Conservation (phyloP, 2,113 vertebrate genomes). For the Dicerorhinus sumatrensis region DNA sequence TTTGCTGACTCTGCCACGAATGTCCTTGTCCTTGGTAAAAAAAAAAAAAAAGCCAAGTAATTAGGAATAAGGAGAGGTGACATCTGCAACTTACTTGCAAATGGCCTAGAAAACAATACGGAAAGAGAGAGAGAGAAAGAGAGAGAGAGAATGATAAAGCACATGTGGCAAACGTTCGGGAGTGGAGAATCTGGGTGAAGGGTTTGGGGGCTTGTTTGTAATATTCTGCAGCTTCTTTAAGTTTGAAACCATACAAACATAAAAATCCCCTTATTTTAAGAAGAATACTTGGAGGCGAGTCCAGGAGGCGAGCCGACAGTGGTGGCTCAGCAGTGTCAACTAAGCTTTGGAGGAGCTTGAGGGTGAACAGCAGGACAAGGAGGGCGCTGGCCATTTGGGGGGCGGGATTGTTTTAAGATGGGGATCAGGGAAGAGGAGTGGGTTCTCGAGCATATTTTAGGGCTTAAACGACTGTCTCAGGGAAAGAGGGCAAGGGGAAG, state of each 20-base stretch:
- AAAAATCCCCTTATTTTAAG: background rate
- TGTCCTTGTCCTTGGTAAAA: background rate
- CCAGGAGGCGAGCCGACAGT: fast-evolving
- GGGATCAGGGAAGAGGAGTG: background rate
- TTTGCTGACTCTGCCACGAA: background rate
- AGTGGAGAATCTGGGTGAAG: fast-evolving
- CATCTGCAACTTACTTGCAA: background rate
- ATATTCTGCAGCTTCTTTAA: background rate
- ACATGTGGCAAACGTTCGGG: too few relatives aligned
- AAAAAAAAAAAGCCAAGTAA: background rate
- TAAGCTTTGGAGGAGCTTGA: background rate
- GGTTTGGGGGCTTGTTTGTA: background rate
- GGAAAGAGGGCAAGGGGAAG: fast-evolving
- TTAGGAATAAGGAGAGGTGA: too few relatives aligned
- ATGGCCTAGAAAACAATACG: background rate
- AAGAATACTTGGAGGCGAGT: background rate
- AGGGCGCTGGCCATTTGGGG: background rate
- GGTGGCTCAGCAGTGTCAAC: fast-evolving
- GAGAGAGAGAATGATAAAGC: background rate
- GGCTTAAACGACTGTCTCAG: background rate
- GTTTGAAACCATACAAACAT: background rate
- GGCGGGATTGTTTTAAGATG: background rate
- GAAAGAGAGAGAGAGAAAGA: background rate
- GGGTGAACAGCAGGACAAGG: background rate
- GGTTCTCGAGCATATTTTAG: background rate